Evolutionary conservation across 2,797 vertebrate species (phyloP), one percentile per base, ranked within the genome.

Genomic region (Eulemur rubriventer): DNA sequence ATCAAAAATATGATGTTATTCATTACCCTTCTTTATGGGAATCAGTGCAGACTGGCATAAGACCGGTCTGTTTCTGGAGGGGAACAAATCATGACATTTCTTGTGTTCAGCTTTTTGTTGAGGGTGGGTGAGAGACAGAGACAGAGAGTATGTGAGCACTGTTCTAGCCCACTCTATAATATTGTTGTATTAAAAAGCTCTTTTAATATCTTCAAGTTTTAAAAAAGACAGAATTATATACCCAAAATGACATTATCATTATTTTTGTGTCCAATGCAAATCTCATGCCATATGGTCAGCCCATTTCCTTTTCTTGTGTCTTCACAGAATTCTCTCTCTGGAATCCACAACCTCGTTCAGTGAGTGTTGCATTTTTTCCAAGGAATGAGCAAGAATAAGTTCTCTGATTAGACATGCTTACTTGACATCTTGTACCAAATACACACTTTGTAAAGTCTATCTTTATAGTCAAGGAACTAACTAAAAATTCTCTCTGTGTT

Each of bases 381-480:
- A 93, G 10, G 12, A 82, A 95, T 84, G n/a, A 73, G 48, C 38
- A 63, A 95, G 9, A 11, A 70, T 33, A 35, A 84, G 16, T 35
- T 69, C 61, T 85, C 63, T 89, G 26, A 79, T 30, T n/a, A 85
- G 69, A 85, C 7, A 5, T 75, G 12, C 67, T 87, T 70, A 90
- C 46, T 92, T 90, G 61, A 75, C 14, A 65, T 85, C 90, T 93
- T 81, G 4, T 41, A 82, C 30, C 50, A 90, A 88, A 89, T 69
- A 41, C 4, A 7, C 38, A 63, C 59, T 70, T 91, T 52, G 69
- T 85, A 94, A 88, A 94, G 82, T 95, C 38, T 6, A 38, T 65
- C 48, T 89, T 87, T 79, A 41, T 55, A 92, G 28, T 22, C 76
- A 76, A 65, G 14, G 20, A 85, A 73, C 48, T 90, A 55, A 88